phyloP scores from a whole-genome alignment of 1,140 invertebrate species.

The Macrocentrus cingulum region DNA sequence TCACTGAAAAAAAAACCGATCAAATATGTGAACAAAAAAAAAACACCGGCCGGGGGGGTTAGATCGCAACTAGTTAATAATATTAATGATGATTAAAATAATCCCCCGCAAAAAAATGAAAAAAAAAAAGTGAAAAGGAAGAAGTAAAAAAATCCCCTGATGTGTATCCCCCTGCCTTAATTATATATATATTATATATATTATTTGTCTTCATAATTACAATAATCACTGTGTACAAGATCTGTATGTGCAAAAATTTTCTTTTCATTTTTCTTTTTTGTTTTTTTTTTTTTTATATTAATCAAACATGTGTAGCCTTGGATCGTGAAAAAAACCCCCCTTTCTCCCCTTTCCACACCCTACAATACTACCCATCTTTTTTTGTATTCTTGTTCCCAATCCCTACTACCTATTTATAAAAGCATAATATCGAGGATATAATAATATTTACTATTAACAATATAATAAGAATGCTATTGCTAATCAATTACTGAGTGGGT shows the following conservation, averaged over 20 bases:
- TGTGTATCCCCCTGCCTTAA: constrained; percentile 26
- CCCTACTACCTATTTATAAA: constrained; percentile 56
- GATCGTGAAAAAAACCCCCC: constrained; percentile 12
- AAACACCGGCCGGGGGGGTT: no score
- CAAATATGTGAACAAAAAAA: no score
- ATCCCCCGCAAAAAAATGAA: constrained; percentile 27
- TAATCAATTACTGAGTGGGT: constrained; percentile 60
- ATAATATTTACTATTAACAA: constrained; percentile 61
- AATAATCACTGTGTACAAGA: constrained; percentile 30
- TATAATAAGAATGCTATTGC: constrained; percentile 59
- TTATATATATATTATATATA: constrained; percentile 27
- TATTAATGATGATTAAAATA: constrained; percentile 35
- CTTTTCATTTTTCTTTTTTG: constrained; percentile 19
- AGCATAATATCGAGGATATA: constrained; percentile 59
- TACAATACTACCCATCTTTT: constrained; percentile 34
- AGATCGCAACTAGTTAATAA: constrained; percentile 47
- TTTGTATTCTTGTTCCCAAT: constrained; percentile 35
- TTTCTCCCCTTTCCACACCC: constrained; percentile 32
- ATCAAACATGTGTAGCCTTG: constrained; percentile 15
- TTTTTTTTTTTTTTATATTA: constrained; percentile 17
- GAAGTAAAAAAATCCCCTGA: no score
- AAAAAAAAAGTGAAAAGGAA: constrained; percentile 26
- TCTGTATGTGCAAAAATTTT: constrained; percentile 27
- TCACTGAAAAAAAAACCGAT: constrained; percentile 7
- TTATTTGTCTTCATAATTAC: constrained; percentile 25